Evolutionary conservation across 2,888 invertebrate species (phyloP), one percentile per base, ranked within the genome.

Genomic region (Scaptomyza parva): DNA sequence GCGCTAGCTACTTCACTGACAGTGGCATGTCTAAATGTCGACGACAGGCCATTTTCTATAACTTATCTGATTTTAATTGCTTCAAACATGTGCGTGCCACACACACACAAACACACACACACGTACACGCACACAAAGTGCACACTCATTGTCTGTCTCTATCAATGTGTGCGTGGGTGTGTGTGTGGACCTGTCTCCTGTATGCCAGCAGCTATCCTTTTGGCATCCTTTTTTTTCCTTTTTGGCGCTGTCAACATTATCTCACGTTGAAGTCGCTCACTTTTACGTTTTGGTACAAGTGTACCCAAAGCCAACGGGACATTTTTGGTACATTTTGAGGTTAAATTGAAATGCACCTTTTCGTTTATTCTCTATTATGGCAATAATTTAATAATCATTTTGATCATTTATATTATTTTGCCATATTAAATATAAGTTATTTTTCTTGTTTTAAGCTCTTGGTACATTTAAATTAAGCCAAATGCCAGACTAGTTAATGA

Each of bases 11-110:
- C 40, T 55, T 53, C 28, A 28, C 33, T 73, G 71, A 76, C 75
- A 61, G 76, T 78, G 68, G 65, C 70, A 85, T 81, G 86, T 87
- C 77, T 86, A 86, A 83, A 83, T 88, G 83, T 76, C 88, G 86
- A 72, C 88, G 88, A 83, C 83, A 79, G 88, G 64, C 80, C 86
- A 80, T 86, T 89, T 86, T 89, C 80, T 77, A 83, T 76, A 83
- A 87, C 78, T 86, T 89, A 89, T 89, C 87, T 87, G 89, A 90
- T 88, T 89, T 89, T 89, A 89, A 88, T 90, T 89, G 86, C 88
- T 82, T 71, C 78, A 77, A 83, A 77, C 86, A 83, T 72, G 76
- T 79, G 78, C 74, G 78, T 81, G 86, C 70, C 33, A 33, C 35
- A 35, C 35, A 35, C 35, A 48, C 48, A 47, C n/a, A n/a, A n/a